Percentiles rank a stretch among this genome's conserved stretches.
Evolutionary conservation across 2,113 vertebrate genomes (phyloP).

Genomic region (Silurus glanis): DNA sequence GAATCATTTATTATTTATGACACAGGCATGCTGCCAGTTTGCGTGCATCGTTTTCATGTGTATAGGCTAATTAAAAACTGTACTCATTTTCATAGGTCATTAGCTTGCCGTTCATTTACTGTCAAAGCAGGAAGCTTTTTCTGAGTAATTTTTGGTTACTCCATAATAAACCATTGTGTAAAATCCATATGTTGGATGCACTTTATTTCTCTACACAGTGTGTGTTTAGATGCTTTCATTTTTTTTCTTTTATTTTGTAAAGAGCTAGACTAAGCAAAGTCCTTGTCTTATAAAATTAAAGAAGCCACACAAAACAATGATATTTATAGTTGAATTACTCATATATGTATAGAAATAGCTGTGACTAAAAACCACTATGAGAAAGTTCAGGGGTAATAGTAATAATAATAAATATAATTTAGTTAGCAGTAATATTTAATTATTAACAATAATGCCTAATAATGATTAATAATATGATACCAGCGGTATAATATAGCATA

Average conservation of each 20-base stretch:
- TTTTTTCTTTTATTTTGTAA: neutral
- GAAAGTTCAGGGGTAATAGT: neutral
- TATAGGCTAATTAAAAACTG: slow-evolving; percentile 43
- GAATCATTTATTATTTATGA: slow-evolving; percentile 41
- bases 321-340: neutral
- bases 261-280: neutral
- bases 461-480: too few species aligned
- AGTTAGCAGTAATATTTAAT: neutral
- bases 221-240: neutral
- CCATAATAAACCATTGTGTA: slow-evolving; percentile 17
- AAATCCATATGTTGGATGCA: neutral
- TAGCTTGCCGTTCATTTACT: slow-evolving; percentile 35
- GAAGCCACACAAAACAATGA: neutral
- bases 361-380: neutral
- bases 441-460: too few species aligned
- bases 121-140: slow-evolving; percentile 33
- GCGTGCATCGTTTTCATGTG: slow-evolving; percentile 26
- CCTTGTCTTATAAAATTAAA: neutral
- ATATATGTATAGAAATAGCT: neutral
- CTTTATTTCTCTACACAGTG: slow-evolving; percentile 12
- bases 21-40: slow-evolving; percentile 31
- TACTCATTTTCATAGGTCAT: slow-evolving; percentile 39
- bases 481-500: neutral
- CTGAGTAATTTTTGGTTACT: slow-evolving; percentile 27
- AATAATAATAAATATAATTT: neutral